Evolutionary conservation across 2,888 invertebrate genomes (phyloP).

Genomic region (Epicampocera succincta): DNA sequence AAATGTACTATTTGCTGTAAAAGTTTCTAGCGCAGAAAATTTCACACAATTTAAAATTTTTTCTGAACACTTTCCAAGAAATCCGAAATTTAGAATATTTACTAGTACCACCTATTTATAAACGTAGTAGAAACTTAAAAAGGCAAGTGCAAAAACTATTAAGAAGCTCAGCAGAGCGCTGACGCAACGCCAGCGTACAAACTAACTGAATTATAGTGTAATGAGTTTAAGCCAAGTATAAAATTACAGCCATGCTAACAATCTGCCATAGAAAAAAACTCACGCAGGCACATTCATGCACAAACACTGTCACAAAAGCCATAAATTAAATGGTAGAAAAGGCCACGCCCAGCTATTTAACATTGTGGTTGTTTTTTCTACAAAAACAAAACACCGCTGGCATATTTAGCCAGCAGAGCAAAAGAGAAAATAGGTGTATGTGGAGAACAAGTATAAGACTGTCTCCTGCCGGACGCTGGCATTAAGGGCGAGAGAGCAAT

Average conservation of each 20-base stretch:
- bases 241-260: slow-evolving; percentile 44
- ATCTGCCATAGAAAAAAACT: not conserved
- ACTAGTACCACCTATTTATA: too few relatives aligned
- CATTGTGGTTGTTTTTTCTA: slow-evolving; percentile 34
- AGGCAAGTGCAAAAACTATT: slow-evolving; percentile 45
- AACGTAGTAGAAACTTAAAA: not conserved
- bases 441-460: not conserved
- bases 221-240: slow-evolving; percentile 41
- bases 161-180: slow-evolving; percentile 23
- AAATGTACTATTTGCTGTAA: too few relatives aligned
- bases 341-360: slow-evolving; percentile 53
- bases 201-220: slow-evolving; percentile 25
- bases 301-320: slow-evolving; percentile 24
- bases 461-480: not conserved
- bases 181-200: slow-evolving; percentile 45
- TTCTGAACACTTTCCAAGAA: too few relatives aligned
- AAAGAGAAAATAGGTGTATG: slow-evolving; percentile 4
- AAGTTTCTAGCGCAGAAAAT: too few relatives aligned
- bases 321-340: slow-evolving; percentile 62
- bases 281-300: not conserved
- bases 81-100: too few relatives aligned
- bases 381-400: slow-evolving; percentile 14
- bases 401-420: slow-evolving; percentile 1
- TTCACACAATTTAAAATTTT: too few relatives aligned
- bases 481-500: not conserved